Conservation (phyloP, 2,113 vertebrate species). For the Trochalopteron elliotii region DNA sequence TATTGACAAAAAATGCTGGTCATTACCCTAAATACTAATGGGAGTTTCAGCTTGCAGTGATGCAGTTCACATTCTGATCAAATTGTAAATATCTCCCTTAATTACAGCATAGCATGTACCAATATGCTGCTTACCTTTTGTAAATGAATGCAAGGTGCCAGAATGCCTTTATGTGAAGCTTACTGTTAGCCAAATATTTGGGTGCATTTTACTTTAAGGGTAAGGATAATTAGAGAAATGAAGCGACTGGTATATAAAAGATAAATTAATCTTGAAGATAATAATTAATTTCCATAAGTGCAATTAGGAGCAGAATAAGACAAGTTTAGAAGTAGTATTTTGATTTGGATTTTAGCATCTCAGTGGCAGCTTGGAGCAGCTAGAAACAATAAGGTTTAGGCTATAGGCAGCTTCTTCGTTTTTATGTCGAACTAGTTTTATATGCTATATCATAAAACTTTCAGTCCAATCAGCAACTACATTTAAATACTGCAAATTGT, state of each 20-base stretch:
- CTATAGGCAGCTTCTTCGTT: conserved; percentile 49
- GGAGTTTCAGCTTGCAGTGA: not conserved
- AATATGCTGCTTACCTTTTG: not conserved
- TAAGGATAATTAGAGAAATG: conserved; percentile 3
- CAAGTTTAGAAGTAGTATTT: not conserved
- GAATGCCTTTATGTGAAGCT: not conserved
- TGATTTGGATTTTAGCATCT: not conserved
- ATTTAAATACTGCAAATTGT: conserved; percentile 99
- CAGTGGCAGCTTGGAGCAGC: not conserved
- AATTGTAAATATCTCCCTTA: not conserved
- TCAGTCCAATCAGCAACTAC: conserved; percentile 98
- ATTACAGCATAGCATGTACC: not conserved
- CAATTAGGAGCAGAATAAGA: not conserved
- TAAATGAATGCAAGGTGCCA: not conserved
- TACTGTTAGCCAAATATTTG: not conserved
- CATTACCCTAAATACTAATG: not conserved
- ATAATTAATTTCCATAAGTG: conserved; percentile 23
- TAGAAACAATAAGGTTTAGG: conserved; percentile 64
- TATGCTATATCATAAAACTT: conserved; percentile 90
- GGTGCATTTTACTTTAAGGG: not conserved
- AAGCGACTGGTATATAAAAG: not conserved
- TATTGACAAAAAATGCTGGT: not conserved
- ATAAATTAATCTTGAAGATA: conserved; percentile 12
- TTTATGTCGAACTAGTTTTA: conserved; percentile 80
- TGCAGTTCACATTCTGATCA: not conserved